Evolutionary conservation across 2,113 vertebrate genomes (phyloP), one percentile per base, ranked within the genome.

Genomic region (Cygnus buccinator): DNA sequence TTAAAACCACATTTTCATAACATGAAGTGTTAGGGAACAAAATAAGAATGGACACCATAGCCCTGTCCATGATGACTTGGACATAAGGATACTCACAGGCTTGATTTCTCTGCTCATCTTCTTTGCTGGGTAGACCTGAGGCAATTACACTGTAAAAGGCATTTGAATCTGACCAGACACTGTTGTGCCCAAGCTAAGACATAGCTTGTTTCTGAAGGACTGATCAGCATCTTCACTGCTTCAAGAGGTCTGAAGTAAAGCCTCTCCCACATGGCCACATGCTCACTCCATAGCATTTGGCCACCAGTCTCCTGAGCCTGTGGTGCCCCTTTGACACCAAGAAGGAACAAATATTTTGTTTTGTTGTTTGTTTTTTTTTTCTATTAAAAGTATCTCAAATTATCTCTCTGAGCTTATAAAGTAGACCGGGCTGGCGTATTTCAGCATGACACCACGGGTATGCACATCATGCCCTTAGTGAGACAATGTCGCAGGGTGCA

Each of bases 181-280:
- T 55, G 6, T 6, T 67, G 37, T 59, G 19, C 43, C 21, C 62
- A 82, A 29, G 11, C 3, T 39, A 65, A 82, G 7, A 1, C 26
- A 28, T 10, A 29, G 35, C 7, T 83, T 54, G 3, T 7, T 90
- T 80, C 31, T 59, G 18, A 58, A 54, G n/a, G 55, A 15, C 28
- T 67, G 33, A 35, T 52, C 13, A 52, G 39, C 20, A 79, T 14
- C 50, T 77, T 86, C 66, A 55, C 43, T 84, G 11, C 22, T 72
- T 62, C 62, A 54, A 41, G 29, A 41, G 26, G 28, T 7, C 43
- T 83, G 75, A 78, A 72, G n/a, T 0, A 2, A 78, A 46, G 7
- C 14, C 8, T 48, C 43, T 70, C 15, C 43, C 0, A 0, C 35
- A 9, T 5, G 37, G 8, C 16, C n/a, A 52, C 9, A 46, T 62